Conservation (phyloP, 2,888 invertebrate genomes). For the Nephrotoma guestfalica region DNA sequence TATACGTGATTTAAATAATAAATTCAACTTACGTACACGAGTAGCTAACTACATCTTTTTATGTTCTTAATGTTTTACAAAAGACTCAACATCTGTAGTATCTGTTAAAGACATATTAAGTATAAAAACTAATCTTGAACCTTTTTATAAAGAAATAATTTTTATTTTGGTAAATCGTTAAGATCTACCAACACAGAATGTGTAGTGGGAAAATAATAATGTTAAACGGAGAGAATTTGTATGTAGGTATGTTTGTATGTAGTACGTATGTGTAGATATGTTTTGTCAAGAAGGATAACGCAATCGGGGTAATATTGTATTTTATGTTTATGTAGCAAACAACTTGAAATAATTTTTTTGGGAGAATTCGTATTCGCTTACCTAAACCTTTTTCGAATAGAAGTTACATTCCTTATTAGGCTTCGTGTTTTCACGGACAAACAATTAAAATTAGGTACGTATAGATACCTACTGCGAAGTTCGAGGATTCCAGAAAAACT, state of each 20-base stretch:
- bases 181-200: not conserved
- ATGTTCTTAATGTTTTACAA: not conserved
- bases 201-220: not conserved
- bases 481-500: too few species aligned
- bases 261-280: not conserved
- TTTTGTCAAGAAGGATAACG: not conserved
- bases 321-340: not conserved
- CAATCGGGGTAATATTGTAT: not conserved
- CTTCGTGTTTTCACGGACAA: too few species aligned
- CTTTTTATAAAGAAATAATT: not conserved
- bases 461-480: too few species aligned
- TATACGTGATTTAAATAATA: not conserved
- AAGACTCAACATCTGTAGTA: not conserved
- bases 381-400: too few species aligned
- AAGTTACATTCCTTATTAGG: too few species aligned
- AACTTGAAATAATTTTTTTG: not conserved
- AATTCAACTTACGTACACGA: not conserved
- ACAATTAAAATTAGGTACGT: too few species aligned
- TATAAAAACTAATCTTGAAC: not conserved
- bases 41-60: not conserved
- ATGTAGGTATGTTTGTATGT: not conserved
- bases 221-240: not conserved
- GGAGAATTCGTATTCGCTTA: not conserved
- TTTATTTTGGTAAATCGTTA: not conserved
- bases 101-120: not conserved